Percentiles rank a stretch among this genome's conserved stretches.
Evolutionary conservation across 1,140 invertebrate species (phyloP).

Genomic region (Heterodera carotae): DNA sequence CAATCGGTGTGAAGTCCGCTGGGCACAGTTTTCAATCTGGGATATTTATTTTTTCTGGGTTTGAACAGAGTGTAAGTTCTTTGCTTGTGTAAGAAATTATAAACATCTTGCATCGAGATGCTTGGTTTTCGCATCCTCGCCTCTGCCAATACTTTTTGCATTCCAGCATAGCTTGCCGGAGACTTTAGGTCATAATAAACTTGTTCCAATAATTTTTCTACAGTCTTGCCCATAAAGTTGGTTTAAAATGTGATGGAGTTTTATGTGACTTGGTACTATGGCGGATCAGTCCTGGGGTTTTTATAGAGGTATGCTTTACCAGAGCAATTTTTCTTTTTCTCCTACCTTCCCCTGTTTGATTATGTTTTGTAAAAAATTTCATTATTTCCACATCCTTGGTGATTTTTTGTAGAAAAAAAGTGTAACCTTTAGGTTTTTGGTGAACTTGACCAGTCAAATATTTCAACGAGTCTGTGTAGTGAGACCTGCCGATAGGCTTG

Average conservation of each 20-base stretch:
- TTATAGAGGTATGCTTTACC: not conserved
- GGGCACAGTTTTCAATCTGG: conserved; percentile 23
- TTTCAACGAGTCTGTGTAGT: conserved; percentile 10
- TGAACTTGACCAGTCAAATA: not conserved
- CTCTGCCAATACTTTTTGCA: conserved; percentile 19
- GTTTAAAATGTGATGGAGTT: not conserved
- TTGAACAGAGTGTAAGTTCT: conserved; percentile 35
- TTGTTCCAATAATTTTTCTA: conserved; percentile 13
- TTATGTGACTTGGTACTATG: no score
- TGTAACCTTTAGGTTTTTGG: not conserved
- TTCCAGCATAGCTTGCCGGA: conserved; percentile 28
- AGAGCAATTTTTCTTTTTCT: not conserved
- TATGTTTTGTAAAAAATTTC: not conserved
- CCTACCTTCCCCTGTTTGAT: not conserved
- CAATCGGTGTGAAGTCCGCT: conserved; percentile 39
- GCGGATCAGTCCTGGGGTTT: not conserved
- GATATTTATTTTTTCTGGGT: conserved; percentile 13
- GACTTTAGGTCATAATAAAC: conserved; percentile 35
- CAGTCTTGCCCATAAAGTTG: conserved; percentile 21
- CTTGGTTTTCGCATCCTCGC: conserved; percentile 22
- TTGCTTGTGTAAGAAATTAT: conserved; percentile 27
- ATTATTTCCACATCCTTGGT: not conserved
- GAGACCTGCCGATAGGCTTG: not conserved
- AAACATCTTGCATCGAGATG: conserved; percentile 17
- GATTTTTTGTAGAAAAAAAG: not conserved